A percentile compares a stretch with the other conserved stretches of the same genome.
phyloP scores from a whole-genome alignment of 2,888 invertebrate genomes.

The Crioceris asparagi region DNA sequence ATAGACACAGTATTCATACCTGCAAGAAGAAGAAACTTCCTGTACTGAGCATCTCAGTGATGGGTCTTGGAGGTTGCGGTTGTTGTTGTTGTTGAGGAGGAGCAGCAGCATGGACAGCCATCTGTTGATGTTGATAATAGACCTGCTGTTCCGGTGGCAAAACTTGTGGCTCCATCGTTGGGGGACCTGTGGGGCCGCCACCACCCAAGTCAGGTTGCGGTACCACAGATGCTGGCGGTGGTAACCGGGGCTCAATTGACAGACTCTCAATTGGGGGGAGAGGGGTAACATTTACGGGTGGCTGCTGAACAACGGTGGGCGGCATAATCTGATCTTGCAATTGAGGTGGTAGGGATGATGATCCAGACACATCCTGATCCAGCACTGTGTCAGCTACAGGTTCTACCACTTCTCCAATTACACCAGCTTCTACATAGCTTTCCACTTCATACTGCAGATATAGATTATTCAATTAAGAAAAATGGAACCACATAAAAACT shows the following conservation, averaged over 20 bases:
- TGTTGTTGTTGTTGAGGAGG: slow-evolving; percentile 25
- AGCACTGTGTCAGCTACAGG: neutral
- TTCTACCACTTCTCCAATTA: slow-evolving; percentile 11
- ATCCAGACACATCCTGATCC: neutral
- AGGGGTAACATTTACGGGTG: slow-evolving; percentile 2
- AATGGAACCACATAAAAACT: too few species aligned
- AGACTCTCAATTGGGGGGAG: slow-evolving; percentile 34
- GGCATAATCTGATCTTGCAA: slow-evolving; percentile 16
- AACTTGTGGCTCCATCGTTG: slow-evolving; percentile 23
- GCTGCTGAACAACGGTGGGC: slow-evolving; percentile 7
- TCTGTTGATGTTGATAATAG: slow-evolving; percentile 40
- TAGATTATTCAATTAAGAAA: slow-evolving; percentile 1
- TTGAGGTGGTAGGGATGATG: neutral
- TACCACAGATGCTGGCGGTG: neutral
- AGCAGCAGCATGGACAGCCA: slow-evolving; percentile 34
- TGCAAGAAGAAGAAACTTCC: slow-evolving; percentile 77
- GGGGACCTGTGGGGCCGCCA: slow-evolving; percentile 28
- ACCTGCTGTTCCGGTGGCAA: slow-evolving; percentile 35
- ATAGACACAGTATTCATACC: too few species aligned
- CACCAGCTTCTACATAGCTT: slow-evolving; percentile 16
- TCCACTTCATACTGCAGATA: slow-evolving; percentile 13
- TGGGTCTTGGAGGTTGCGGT: slow-evolving; percentile 46
- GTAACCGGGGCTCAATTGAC: slow-evolving; percentile 8
- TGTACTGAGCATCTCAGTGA: slow-evolving; percentile 65
- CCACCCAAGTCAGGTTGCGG: slow-evolving; percentile 22